phyloP scores from a whole-genome alignment of 2,888 invertebrate genomes.

The Euproctis similis region DNA sequence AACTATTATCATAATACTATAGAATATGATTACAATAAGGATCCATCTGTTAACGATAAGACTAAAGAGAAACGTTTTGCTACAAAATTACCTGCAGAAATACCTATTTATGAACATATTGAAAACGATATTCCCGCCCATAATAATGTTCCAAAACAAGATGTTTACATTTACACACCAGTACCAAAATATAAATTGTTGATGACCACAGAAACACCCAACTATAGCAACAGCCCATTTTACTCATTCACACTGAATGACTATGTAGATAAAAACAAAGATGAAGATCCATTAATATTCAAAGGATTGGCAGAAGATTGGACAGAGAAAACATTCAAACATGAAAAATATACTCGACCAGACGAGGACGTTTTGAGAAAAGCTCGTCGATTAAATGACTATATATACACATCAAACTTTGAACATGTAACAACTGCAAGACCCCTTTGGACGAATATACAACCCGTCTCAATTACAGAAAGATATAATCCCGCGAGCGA shows the following conservation, averaged over 20 bases:
- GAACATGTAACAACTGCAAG: background rate
- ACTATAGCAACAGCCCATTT: conserved; percentile 47
- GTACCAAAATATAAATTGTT: background rate
- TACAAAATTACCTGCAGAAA: conserved; percentile 26
- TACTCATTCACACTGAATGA: conserved; percentile 53
- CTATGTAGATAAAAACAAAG: conserved; percentile 43
- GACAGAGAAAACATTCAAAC: conserved; percentile 44
- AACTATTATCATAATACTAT: conserved; percentile 45
- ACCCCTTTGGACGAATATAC: background rate
- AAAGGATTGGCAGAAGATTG: conserved; percentile 46
- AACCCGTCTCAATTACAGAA: background rate
- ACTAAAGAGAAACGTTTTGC: conserved; percentile 52
- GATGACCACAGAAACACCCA: conserved; percentile 31
- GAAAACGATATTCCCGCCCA: conserved; percentile 30
- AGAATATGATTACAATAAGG: conserved; percentile 43
- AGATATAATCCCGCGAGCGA: conserved; percentile 9
- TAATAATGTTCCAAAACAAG: background rate
- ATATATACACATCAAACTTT: conserved; percentile 6
- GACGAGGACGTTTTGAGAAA: conserved; percentile 20
- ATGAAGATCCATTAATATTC: conserved; percentile 45
- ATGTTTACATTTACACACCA: background rate
- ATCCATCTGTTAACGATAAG: conserved; percentile 34
- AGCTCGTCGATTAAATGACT: conserved; percentile 24
- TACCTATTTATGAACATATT: conserved; percentile 51
- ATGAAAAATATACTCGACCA: conserved; percentile 16